Conservation (phyloP, 2,797 vertebrate species). For the Sebastolobus alascanus region DNA sequence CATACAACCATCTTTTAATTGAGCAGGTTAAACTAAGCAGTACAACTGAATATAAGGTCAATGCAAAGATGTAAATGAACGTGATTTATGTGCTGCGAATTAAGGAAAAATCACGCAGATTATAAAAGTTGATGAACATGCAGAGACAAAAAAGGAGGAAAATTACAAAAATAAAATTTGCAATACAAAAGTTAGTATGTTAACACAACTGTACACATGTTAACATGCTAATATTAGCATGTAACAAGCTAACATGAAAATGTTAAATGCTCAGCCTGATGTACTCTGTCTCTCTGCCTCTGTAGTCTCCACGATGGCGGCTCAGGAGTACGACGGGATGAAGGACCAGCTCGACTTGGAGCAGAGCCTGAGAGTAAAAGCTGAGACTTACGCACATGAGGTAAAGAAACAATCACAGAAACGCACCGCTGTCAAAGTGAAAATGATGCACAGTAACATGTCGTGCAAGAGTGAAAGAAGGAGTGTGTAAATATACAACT, state of each 20-base stretch:
- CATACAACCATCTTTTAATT: background rate
- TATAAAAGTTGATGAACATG: too few species aligned
- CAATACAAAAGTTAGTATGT: too few species aligned
- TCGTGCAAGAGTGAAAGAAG: too few species aligned
- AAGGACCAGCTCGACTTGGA: conserved; percentile 87
- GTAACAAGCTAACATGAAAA: background rate
- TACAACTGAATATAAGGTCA: background rate
- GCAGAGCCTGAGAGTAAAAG: conserved; percentile 84
- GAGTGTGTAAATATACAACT: background rate
- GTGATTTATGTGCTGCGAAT: background rate
- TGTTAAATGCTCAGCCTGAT: background rate
- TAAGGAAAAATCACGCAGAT: too few species aligned
- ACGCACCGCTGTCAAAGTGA: background rate
- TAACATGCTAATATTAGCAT: background rate
- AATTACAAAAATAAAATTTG: background rate
- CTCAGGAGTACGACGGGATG: conserved; percentile 86
- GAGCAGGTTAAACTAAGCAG: background rate
- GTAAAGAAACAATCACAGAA: conserved; percentile 44
- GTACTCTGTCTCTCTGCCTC: conserved; percentile 3
- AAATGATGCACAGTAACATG: background rate
- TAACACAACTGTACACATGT: background rate
- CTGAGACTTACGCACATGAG: conserved; percentile 87
- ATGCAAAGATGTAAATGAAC: background rate
- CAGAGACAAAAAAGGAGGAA: background rate
- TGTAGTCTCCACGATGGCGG: conserved; percentile 87